Conservation (phyloP, 2,888 invertebrate genomes). For the Epinotia demarniana region DNA sequence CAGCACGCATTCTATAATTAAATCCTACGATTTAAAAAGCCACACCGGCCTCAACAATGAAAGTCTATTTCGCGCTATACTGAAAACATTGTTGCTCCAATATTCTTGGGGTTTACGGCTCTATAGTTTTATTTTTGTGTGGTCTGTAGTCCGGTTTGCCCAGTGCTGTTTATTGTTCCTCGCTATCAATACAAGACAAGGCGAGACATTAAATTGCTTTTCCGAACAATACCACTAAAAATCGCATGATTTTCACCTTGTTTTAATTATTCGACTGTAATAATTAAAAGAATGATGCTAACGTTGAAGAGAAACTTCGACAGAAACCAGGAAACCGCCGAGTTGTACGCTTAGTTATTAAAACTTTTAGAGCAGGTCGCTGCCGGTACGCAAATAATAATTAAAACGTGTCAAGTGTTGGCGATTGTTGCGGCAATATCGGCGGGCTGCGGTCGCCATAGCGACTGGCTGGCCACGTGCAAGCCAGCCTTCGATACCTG, state of each 20-base stretch:
- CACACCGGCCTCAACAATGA: conserved; percentile 29
- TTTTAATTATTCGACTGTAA: background rate
- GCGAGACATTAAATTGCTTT: background rate
- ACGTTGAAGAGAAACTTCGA: conserved; percentile 3
- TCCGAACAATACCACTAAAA: background rate
- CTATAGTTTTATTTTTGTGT: conserved; percentile 49
- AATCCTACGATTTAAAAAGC: conserved; percentile 18
- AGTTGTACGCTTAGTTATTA: conserved; percentile 6
- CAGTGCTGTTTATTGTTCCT: conserved; percentile 44
- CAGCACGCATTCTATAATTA: conserved; percentile 37
- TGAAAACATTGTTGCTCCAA: conserved; percentile 52
- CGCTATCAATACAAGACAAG: background rate
- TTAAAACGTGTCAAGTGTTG: conserved; percentile 33
- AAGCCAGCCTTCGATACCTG: conserved; percentile 50
- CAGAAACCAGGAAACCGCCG: conserved; percentile 7
- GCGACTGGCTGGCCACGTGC: conserved; percentile 56
- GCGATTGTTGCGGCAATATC: conserved; percentile 55
- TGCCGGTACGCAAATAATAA: conserved; percentile 10
- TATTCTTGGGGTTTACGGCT: conserved; percentile 50
- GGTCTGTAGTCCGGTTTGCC: conserved; percentile 48
- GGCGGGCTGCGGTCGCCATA: conserved; percentile 57
- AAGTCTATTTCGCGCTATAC: conserved; percentile 19
- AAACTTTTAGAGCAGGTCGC: conserved; percentile 11
- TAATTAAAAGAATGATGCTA: background rate
- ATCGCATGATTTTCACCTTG: background rate